Percentiles rank a stretch among this genome's conserved stretches.
Evolutionary conservation across 1,140 invertebrate species (phyloP).

Genomic region (Heliconius congener): DNA sequence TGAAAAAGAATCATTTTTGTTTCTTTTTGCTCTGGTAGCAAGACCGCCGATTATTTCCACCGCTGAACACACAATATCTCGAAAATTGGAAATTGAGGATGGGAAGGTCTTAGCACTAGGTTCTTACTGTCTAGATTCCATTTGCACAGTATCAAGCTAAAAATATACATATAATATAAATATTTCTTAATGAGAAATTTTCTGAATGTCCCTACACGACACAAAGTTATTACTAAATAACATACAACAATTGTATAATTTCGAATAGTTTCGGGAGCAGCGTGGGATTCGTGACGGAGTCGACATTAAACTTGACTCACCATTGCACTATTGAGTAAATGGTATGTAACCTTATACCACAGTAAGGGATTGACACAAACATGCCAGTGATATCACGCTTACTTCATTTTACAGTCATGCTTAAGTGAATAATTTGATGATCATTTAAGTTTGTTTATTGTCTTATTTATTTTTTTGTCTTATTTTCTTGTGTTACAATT

Average conservation of each 20-base stretch:
- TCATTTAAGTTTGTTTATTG: background rate
- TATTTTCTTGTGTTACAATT: background rate
- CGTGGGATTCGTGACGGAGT: conserved; percentile 31
- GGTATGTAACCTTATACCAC: conserved; percentile 40
- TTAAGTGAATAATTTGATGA: conserved; percentile 14
- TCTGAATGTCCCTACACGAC: background rate
- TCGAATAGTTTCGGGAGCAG: conserved; percentile 17
- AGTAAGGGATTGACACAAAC: conserved; percentile 16
- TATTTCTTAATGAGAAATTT: too few relatives aligned
- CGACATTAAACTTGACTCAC: conserved; percentile 33
- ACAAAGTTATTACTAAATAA: background rate
- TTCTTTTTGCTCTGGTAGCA: too few relatives aligned
- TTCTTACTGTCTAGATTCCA: too few relatives aligned
- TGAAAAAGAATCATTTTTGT: too few relatives aligned
- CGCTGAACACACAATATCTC: too few relatives aligned
- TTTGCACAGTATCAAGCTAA: too few relatives aligned
- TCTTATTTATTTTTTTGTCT: background rate
- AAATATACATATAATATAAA: too few relatives aligned
- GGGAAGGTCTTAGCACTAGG: too few relatives aligned
- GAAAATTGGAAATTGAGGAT: too few relatives aligned
- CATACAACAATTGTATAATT: background rate
- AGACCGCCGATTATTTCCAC: too few relatives aligned
- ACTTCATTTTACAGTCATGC: background rate
- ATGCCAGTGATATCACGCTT: conserved; percentile 4
- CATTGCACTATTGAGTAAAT: conserved; percentile 4